Evolutionary conservation across 1,140 invertebrate genomes (phyloP).

Genomic region (Sipha flava): DNA sequence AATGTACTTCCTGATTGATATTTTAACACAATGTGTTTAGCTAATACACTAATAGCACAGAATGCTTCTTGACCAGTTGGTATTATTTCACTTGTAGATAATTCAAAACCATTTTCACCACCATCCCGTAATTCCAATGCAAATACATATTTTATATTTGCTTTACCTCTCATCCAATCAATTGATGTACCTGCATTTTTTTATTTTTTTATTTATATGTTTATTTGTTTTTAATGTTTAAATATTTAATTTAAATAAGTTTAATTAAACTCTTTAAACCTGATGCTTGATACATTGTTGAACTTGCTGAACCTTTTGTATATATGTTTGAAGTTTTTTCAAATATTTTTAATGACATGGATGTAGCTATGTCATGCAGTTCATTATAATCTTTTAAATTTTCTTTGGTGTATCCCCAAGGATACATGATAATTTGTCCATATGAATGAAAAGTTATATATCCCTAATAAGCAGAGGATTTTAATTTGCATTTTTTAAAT

Average conservation of each 20-base stretch:
- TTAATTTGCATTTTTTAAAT: neutral
- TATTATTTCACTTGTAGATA: conserved; percentile 3
- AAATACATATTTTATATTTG: conserved; percentile 2
- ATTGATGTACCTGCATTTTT: neutral
- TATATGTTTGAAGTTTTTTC: neutral
- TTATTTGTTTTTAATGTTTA: neutral
- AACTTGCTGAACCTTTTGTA: neutral
- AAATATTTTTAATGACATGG: neutral
- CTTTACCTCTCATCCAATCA: neutral
- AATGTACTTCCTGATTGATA: neutral
- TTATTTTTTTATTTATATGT: too few species aligned
- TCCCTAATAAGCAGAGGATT: conserved; percentile 43
- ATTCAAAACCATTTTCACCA: neutral
- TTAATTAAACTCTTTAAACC: neutral
- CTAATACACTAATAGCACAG: neutral
- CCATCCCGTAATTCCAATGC: conserved; percentile 16
- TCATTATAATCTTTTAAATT: conserved; percentile 48
- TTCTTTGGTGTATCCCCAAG: conserved; percentile 55
- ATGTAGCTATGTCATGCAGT: conserved; percentile 52
- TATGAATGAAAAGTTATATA: conserved; percentile 62
- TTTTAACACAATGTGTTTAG: neutral
- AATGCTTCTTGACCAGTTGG: conserved; percentile 19
- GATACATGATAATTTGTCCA: conserved; percentile 60
- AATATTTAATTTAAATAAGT: neutral
- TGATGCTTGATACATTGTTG: neutral